These are phyloP conservation scores for Xestoiulus laeticollis DNA, from an alignment of 2,888 invertebrate genomes.

Conservation along the genomic window DNA sequence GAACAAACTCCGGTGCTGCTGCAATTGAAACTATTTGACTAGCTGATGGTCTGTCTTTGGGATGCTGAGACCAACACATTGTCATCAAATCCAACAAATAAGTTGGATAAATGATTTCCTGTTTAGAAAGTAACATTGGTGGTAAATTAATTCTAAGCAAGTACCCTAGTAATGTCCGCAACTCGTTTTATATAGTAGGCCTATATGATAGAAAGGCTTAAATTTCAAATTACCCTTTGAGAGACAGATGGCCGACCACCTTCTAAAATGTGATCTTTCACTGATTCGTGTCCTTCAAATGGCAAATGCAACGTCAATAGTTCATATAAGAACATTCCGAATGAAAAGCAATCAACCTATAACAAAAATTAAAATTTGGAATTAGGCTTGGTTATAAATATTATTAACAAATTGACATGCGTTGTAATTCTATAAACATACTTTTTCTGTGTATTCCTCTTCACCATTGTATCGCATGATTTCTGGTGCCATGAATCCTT, in stretches of 20 bases:
- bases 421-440: slow-evolving; percentile 60
- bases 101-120: slow-evolving; percentile 85
- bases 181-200: neutral
- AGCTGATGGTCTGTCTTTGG: slow-evolving; percentile 86
- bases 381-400: no score
- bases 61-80: slow-evolving; percentile 88
- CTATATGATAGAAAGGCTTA: neutral
- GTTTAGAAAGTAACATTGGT: slow-evolving; percentile 52
- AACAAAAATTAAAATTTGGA: slow-evolving; percentile 54
- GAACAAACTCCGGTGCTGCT: slow-evolving; percentile 92
- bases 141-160: neutral
- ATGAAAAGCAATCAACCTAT: slow-evolving; percentile 96
- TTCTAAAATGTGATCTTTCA: slow-evolving; percentile 95
- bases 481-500: slow-evolving; percentile 99
- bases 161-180: neutral
- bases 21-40: slow-evolving; percentile 93
- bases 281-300: slow-evolving; percentile 95
- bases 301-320: slow-evolving; percentile 91
- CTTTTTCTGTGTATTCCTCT: slow-evolving; percentile 98
- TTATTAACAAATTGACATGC: neutral
- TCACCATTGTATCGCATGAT: slow-evolving; percentile 98
- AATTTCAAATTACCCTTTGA: slow-evolving; percentile 71
- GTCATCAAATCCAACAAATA: slow-evolving; percentile 95
- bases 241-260: slow-evolving; percentile 91
- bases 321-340: slow-evolving; percentile 98